A percentile compares a stretch with the other conserved stretches of the same genome.
Evolutionary conservation across 2,888 invertebrate genomes (phyloP).

Genomic region (Dryadula phaetusa): DNA sequence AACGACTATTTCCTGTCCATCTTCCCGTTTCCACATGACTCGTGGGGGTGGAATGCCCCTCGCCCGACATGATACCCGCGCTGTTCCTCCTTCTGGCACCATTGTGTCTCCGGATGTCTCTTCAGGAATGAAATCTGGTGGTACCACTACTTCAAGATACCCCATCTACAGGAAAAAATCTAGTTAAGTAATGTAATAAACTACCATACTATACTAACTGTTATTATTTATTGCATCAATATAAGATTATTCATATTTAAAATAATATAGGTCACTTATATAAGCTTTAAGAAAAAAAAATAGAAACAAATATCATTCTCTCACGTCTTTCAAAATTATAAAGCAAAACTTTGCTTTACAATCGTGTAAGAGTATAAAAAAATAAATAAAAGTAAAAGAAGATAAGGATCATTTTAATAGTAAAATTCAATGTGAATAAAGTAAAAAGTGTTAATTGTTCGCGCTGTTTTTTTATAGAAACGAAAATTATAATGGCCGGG

Average conservation of each 20-base stretch:
- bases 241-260: too few species aligned
- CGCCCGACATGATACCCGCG: conserved; percentile 86
- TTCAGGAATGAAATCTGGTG: conserved; percentile 91
- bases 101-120: conserved; percentile 92
- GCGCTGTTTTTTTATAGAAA: too few species aligned
- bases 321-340: not conserved
- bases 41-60: conserved; percentile 89
- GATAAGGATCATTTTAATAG: too few species aligned
- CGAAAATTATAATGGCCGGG: too few species aligned
- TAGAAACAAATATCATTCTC: not conserved
- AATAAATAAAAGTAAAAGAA: too few species aligned
- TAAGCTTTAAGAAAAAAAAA: not conserved
- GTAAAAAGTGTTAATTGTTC: too few species aligned
- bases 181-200: not conserved
- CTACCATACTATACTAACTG: too few species aligned
- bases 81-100: conserved; percentile 90
- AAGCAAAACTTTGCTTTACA: too few species aligned
- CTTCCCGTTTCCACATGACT: conserved; percentile 91
- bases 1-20: conserved; percentile 89
- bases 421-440: too few species aligned
- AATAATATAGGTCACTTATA: too few species aligned
- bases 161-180: conserved; percentile 84
- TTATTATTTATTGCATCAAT: too few species aligned
- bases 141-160: conserved; percentile 90
- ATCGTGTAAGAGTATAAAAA: too few species aligned